Evolutionary conservation across 1,140 invertebrate genomes (phyloP), one percentile per base, ranked within the genome.

Genomic region (Solenopsis fugax): DNA sequence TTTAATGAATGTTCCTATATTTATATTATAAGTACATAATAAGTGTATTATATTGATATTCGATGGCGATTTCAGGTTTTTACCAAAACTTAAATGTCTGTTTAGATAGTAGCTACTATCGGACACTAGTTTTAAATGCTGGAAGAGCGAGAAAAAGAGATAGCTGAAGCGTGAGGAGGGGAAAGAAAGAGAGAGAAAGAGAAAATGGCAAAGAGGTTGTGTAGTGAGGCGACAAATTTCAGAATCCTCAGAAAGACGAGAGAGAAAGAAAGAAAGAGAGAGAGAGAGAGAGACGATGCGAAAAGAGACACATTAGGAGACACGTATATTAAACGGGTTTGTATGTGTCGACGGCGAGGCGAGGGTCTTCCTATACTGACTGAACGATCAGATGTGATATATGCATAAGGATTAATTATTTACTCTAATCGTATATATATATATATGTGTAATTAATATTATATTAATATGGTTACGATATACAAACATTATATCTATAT

Each of bases 1-100:
- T 95, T 95, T 95, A 95, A 95, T 95, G 93, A 95, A 95, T 95
- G 95, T 95, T 95, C 94, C 94, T 95, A 95, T 95, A 95, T 95
- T 95, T 95, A 93, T 95, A 95, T 93, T 93, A 90, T 94, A 94
- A 93, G 93, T 92, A 93, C 81, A 87, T 93, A 93, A 91, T 94
- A 93, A 93, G 92, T 94, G 94, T 95, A 95, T 90, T 90, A 92
- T 94, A 95, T 94, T 92, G 89, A 94, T 95, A 95, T 95, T 95
- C 90, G 92, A 93, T 95, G 94, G 94, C 93, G 93, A 94, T 93
- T 95, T 95, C 91, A 94, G 92, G 92, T 95, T 95, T 95, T 94
- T 95, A 94, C 92, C 91, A 93, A 94, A 92, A 93, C 82, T 90
- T 88, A 92, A 91, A 92, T 93, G 92, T 92, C 89, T 93, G 91